A percentile compares a stretch with the other conserved stretches of the same genome.
Evolutionary conservation across 2,797 vertebrate genomes (phyloP).

Genomic region (Podargus strigoides): DNA sequence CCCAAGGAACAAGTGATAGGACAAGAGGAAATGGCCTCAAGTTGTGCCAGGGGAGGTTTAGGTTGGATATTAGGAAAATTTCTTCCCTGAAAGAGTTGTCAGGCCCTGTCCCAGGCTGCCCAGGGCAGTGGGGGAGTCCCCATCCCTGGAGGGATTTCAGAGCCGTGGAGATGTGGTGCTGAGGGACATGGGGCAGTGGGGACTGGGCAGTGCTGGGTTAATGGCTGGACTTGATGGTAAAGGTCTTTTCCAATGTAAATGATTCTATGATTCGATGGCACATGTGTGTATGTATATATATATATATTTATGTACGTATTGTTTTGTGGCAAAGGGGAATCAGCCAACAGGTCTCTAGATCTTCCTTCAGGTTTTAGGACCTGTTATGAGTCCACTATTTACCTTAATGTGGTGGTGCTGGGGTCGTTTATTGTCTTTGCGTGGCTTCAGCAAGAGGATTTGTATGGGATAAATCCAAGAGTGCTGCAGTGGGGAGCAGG

Average conservation of each 20-base stretch:
- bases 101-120: background rate
- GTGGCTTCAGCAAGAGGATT: background rate
- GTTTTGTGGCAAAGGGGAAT: background rate
- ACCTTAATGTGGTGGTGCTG: background rate
- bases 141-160: background rate
- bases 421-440: background rate
- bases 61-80: background rate
- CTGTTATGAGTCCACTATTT: background rate
- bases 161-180: rapidly evolving
- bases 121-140: background rate
- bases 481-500: background rate
- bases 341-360: background rate
- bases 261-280: background rate
- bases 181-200: background rate
- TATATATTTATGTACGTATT: background rate
- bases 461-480: background rate
- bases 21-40: background rate
- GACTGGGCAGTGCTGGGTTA: background rate
- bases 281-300: rapidly evolving
- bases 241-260: background rate
- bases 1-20: background rate
- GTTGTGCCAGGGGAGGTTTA: background rate
- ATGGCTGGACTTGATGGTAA: background rate
- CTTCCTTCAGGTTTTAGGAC: background rate
- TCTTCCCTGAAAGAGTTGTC: background rate